Percentiles rank a stretch among this genome's conserved stretches.
Evolutionary conservation across 2,113 vertebrate genomes (phyloP).

Genomic region (Dicentrarchus labrax): DNA sequence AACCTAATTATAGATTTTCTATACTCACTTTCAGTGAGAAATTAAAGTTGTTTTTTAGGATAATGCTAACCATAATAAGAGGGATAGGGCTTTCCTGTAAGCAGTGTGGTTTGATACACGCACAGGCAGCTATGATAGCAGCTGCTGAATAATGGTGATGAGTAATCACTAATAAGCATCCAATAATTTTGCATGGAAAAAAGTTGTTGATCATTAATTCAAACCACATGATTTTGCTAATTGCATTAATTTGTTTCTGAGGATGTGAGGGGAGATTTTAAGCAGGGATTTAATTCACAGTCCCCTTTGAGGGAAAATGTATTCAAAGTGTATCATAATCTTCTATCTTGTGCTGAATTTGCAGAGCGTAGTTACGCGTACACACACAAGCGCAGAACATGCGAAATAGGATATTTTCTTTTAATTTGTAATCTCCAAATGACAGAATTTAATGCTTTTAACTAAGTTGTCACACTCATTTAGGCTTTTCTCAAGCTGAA

Average conservation of each 20-base stretch:
- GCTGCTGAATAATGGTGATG: conserved; percentile 60
- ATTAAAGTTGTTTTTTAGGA: conserved; percentile 36
- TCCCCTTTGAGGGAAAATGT: conserved; percentile 32
- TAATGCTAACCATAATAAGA: conserved; percentile 22
- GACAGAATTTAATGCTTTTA: conserved; percentile 35
- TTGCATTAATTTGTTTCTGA: conserved; percentile 61
- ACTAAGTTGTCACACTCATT: conserved; percentile 28
- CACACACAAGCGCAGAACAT: conserved; percentile 28
- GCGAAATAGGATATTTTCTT: conserved; percentile 33
- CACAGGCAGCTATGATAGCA: conserved; percentile 51
- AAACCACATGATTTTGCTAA: conserved; percentile 62
- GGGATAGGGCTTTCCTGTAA: conserved; percentile 21
- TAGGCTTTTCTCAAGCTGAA: conserved; percentile 21
- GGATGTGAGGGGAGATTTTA: conserved; percentile 37
- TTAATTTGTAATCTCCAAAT: conserved; percentile 44
- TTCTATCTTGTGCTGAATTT: conserved; percentile 40
- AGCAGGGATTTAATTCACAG: conserved; percentile 52
- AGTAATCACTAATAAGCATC: conserved; percentile 62
- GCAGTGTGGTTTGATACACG: conserved; percentile 42
- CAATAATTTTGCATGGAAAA: conserved; percentile 53
- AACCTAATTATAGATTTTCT: conserved; percentile 58
- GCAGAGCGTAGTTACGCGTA: conserved; percentile 9
- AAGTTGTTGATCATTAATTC: conserved; percentile 58
- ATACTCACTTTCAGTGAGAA: conserved; percentile 30
- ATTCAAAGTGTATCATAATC: conserved; percentile 45